Conservation (phyloP, 2,113 vertebrate species). For the Centropristis striata region DNA sequence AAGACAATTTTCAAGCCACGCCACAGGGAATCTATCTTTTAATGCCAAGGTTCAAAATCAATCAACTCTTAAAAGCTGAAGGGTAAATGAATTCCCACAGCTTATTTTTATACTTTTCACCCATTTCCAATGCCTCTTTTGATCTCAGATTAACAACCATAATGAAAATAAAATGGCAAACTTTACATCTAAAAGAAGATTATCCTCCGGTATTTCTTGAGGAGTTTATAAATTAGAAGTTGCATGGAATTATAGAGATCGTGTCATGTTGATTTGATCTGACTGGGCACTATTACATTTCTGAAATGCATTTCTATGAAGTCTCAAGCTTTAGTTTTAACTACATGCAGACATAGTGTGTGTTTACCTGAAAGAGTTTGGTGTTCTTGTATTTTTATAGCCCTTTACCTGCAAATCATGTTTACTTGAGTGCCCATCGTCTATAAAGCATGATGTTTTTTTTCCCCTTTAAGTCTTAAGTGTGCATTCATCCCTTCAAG, state of each 20-base stretch:
- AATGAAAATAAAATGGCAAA: background rate
- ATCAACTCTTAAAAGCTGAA: background rate
- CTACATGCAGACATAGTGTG: background rate
- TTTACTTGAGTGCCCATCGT: background rate
- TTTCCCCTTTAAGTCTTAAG: background rate
- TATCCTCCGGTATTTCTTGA: too few species aligned
- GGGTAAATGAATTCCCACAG: background rate
- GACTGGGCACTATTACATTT: too few species aligned
- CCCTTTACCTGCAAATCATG: background rate
- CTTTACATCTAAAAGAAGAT: too few species aligned
- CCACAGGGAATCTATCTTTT: background rate
- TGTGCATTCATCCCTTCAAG: background rate
- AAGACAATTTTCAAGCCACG: background rate
- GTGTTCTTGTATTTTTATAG: background rate
- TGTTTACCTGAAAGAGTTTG: background rate
- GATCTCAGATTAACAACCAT: background rate
- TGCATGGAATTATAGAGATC: background rate
- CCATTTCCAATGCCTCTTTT: too few species aligned
- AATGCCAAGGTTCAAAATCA: background rate
- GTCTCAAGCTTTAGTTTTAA: constrained; percentile 16
- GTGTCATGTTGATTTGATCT: background rate
- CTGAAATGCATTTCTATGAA: background rate
- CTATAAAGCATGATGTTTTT: background rate
- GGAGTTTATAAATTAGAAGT: too few species aligned
- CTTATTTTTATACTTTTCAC: background rate